A percentile compares a stretch with the other conserved stretches of the same genome.
Evolutionary conservation across 2,797 vertebrate species (phyloP).

Genomic region (Mormyrus hasselquistii): DNA sequence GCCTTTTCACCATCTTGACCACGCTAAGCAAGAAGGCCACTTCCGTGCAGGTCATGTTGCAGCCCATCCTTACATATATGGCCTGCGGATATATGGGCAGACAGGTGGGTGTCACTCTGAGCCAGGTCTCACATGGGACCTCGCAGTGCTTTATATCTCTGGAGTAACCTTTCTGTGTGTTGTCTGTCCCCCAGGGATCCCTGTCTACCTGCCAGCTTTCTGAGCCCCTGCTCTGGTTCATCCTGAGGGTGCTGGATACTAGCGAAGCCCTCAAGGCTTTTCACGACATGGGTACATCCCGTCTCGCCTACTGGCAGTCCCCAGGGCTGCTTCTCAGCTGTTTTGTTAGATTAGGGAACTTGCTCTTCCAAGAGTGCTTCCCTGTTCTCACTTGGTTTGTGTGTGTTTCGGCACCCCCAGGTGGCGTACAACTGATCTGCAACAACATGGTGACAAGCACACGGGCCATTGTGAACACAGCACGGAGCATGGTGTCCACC

Average conservation of each 20-base stretch:
- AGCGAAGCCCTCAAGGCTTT: slow-evolving; percentile 96
- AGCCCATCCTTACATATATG: slow-evolving; percentile 98
- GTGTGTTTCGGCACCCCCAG: slow-evolving; percentile 48
- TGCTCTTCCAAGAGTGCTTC: neutral
- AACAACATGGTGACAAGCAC: slow-evolving; percentile 99
- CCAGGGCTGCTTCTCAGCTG: neutral
- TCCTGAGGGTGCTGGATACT: slow-evolving; percentile 91
- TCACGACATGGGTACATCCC: slow-evolving; percentile 88
- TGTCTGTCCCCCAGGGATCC: slow-evolving; percentile 70
- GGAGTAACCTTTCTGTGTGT: neutral
- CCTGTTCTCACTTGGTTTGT: neutral
- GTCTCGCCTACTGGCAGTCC: neutral
- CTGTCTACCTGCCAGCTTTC: slow-evolving; percentile 97
- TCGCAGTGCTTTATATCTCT: neutral
- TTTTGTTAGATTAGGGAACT: neutral
- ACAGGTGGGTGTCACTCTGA: slow-evolving; percentile 68
- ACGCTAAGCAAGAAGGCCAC: slow-evolving; percentile 95
- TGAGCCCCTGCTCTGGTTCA: slow-evolving; percentile 97
- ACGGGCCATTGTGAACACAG: slow-evolving; percentile 97
- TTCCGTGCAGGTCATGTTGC: slow-evolving; percentile 94
- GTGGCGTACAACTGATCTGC: slow-evolving; percentile 95
- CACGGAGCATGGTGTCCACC: slow-evolving; percentile 98
- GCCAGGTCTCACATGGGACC: neutral
- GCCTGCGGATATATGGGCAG: slow-evolving; percentile 98
- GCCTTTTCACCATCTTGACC: slow-evolving; percentile 94